A percentile compares a stretch with the other conserved stretches of the same genome.
Conservation (phyloP, 2,797 vertebrate species). For the Petrocephalus sullivani region DNA sequence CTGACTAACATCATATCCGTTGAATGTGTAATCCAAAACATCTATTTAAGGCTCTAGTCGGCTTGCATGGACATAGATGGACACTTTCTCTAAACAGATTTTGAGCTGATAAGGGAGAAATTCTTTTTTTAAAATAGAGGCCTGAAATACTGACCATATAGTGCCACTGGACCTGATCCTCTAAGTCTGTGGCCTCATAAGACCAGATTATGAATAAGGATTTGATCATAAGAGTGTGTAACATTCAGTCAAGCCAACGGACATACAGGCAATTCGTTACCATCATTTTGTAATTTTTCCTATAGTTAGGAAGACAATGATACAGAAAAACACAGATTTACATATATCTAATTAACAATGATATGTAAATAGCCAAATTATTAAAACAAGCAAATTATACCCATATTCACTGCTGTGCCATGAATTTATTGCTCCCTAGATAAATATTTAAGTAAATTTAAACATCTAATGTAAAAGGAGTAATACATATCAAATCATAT, state of each 20-base stretch:
- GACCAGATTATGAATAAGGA: neutral
- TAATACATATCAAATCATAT: neutral
- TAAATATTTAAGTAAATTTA: neutral
- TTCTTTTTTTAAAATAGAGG: conserved; percentile 23
- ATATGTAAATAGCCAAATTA: neutral
- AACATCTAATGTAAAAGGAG: neutral
- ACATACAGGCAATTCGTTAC: too few species aligned
- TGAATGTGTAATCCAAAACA: neutral
- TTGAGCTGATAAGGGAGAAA: conserved; percentile 22
- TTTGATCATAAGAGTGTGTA: neutral
- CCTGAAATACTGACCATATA: neutral
- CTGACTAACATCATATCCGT: neutral
- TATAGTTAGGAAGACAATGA: neutral
- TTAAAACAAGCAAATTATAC: neutral
- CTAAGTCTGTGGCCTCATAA: neutral
- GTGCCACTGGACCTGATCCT: neutral
- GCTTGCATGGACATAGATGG: conserved; percentile 21
- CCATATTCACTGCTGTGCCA: neutral
- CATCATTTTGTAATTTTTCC: neutral
- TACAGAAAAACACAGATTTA: neutral
- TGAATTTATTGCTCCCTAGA: neutral
- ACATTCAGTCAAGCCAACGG: neutral
- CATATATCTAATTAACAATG: neutral
- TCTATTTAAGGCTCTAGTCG: conserved; percentile 20
- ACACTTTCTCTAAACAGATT: conserved; percentile 11